These are phyloP conservation scores for Lycocorax pyrrhopterus DNA, from an alignment of 2,113 vertebrate species.

Conservation along the genomic window DNA sequence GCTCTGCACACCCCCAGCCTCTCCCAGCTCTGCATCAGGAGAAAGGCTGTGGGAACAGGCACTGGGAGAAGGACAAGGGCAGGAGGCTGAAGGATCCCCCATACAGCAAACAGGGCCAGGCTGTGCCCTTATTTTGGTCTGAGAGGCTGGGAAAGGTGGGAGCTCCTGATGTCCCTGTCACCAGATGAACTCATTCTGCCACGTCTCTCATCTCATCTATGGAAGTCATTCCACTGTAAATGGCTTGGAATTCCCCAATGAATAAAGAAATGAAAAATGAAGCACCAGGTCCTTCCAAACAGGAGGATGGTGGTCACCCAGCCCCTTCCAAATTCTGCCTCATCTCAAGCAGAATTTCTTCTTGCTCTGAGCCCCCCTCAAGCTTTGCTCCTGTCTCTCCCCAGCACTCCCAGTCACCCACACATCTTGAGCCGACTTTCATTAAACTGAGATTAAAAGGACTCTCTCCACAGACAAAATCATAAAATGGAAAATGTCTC, in stretches of 20 bases:
- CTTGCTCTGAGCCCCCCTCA: neutral
- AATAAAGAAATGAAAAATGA: neutral
- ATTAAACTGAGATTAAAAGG: constrained; percentile 46
- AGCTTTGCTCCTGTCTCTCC: neutral
- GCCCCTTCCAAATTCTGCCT: neutral
- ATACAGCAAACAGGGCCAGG: neutral
- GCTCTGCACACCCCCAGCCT: neutral
- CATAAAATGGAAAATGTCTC: constrained; percentile 24
- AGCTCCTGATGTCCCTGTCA: neutral
- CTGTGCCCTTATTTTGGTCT: neutral
- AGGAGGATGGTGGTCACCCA: neutral
- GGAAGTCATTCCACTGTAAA: neutral
- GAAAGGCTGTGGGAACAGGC: neutral
- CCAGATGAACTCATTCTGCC: neutral
- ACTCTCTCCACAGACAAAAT: neutral
- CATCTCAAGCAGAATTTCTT: neutral
- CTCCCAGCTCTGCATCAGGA: neutral
- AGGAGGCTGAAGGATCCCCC: neutral
- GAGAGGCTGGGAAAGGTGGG: neutral
- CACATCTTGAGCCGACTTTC: neutral
- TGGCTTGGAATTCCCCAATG: neutral
- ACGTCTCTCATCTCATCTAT: rapidly evolving
- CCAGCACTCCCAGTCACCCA: neutral
- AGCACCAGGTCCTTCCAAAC: neutral
- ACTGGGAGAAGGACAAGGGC: neutral